phyloP scores from a whole-genome alignment of 2,113 vertebrate genomes.

The Prionailurus viverrinus region DNA sequence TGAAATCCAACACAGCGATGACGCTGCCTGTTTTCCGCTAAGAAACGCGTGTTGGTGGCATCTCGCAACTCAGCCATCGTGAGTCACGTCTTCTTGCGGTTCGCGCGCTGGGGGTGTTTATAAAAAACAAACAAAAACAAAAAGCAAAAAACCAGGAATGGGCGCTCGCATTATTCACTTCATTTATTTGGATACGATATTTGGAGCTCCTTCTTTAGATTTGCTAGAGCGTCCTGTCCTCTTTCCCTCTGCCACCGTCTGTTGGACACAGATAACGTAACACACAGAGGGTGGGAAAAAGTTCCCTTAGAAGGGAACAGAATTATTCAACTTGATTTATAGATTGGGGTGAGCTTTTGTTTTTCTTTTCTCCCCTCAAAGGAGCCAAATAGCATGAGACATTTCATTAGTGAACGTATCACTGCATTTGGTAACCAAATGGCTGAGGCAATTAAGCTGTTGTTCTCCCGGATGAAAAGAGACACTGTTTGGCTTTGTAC shows the following conservation, averaged over 20 bases:
- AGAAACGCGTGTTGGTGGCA: background rate
- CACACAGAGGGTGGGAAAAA: background rate
- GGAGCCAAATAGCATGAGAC: background rate
- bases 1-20: background rate
- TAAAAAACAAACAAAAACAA: background rate
- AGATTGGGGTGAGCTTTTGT: background rate
- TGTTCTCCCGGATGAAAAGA: background rate
- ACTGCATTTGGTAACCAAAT: background rate
- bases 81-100: conserved; percentile 9
- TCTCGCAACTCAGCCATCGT: conserved; percentile 41
- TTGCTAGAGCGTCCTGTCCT: conserved; percentile 68
- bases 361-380: background rate
- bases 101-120: conserved; percentile 20
- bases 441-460: conserved; percentile 48
- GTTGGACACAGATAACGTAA: conserved; percentile 81
- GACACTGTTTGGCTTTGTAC: rapidly evolving
- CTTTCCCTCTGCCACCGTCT: conserved; percentile 57
- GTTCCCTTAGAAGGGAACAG: conserved; percentile 35
- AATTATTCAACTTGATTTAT: conserved; percentile 59
- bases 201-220: conserved; percentile 83
- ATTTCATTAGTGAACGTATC: conserved; percentile 51
- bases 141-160: conserved; percentile 16
- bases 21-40: background rate
- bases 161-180: conserved; percentile 78
- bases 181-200: conserved; percentile 82